These are phyloP conservation scores for Xenopus borealis DNA, from an alignment of 2,113 vertebrate genomes.

Conservation along the genomic window DNA sequence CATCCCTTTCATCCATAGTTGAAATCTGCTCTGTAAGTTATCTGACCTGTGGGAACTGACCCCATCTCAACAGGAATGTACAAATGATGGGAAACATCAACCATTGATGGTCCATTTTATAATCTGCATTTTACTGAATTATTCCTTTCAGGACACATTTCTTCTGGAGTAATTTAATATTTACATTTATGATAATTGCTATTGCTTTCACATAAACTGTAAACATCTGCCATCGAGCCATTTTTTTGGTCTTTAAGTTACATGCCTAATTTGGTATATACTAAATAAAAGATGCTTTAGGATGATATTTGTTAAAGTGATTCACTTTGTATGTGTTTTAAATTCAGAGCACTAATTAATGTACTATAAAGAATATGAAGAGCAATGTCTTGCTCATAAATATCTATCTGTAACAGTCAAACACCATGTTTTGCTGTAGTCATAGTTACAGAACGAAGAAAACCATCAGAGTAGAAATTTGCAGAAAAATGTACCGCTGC, in stretches of 20 bases:
- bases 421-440: conserved; percentile 5
- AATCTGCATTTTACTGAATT: neutral
- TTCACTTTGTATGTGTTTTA: too few relatives aligned
- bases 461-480: conserved; percentile 15
- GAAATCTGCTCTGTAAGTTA: neutral
- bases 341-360: too few relatives aligned
- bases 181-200: too few relatives aligned
- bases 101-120: neutral
- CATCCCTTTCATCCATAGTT: neutral
- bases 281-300: too few relatives aligned
- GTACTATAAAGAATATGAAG: too few relatives aligned
- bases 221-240: too few relatives aligned
- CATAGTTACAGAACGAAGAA: conserved; percentile 38
- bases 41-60: neutral
- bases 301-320: too few relatives aligned
- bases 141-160: conserved; percentile 36
- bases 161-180: neutral
- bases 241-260: too few relatives aligned
- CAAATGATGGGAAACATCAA: neutral
- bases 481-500: conserved; percentile 31
- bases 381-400: neutral
- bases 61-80: neutral
- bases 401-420: conserved; percentile 1
- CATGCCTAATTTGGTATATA: too few relatives aligned
- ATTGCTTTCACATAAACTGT: too few relatives aligned